phyloP scores from a whole-genome alignment of 2,888 invertebrate genomes.

The Eilema depressum region DNA sequence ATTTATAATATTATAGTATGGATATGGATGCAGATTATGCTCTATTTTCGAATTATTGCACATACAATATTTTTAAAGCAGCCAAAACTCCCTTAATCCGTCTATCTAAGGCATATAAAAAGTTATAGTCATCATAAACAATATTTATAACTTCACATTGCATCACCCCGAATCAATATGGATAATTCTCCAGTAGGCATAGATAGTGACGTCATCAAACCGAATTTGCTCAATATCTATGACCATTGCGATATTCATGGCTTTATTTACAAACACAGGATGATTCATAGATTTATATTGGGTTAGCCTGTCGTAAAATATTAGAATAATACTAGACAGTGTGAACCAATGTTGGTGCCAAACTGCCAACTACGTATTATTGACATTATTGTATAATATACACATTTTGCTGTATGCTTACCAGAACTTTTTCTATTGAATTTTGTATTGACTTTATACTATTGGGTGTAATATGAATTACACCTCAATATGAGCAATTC shows the following conservation, averaged over 20 bases:
- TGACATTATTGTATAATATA: background rate
- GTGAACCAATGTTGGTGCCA: background rate
- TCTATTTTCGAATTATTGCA: too few relatives aligned
- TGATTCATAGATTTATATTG: constrained; percentile 5
- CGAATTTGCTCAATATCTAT: background rate
- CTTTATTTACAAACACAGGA: constrained; percentile 8
- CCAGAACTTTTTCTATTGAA: background rate
- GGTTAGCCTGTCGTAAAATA: background rate
- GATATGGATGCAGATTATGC: too few relatives aligned
- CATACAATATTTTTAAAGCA: background rate
- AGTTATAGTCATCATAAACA: background rate
- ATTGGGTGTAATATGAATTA: background rate
- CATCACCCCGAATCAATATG: background rate
- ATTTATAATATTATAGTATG: too few relatives aligned
- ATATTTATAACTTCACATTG: background rate
- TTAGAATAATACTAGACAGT: background rate
- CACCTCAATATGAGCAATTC: too few relatives aligned
- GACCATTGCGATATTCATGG: background rate
- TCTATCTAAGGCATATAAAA: background rate
- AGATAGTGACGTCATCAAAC: constrained; percentile 1
- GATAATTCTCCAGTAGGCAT: background rate
- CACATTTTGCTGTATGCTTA: background rate
- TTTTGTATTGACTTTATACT: background rate
- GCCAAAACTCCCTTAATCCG: background rate
- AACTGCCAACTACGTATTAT: background rate